A percentile compares a stretch with the other conserved stretches of the same genome.
Evolutionary conservation across 2,113 vertebrate genomes (phyloP).

Genomic region (Syrmaticus mikado): DNA sequence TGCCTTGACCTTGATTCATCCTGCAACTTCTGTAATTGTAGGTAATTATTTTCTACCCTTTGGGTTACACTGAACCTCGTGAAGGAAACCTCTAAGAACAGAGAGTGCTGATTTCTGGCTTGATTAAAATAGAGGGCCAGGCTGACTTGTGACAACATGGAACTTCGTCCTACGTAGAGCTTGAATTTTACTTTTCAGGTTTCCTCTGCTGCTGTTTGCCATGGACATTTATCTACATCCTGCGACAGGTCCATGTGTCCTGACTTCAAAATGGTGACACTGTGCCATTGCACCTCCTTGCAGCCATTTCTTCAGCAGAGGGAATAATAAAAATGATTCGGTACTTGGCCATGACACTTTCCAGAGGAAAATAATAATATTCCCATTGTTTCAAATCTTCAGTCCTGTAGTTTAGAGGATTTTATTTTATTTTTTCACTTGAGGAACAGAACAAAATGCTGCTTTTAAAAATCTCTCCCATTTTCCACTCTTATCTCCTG

Average conservation of each 20-base stretch:
- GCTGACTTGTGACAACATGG: not conserved
- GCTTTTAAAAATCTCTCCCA: not conserved
- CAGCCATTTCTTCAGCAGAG: not conserved
- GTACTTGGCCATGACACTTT: not conserved
- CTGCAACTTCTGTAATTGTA: constrained; percentile 40
- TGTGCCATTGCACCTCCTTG: not conserved
- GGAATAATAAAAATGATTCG: not conserved
- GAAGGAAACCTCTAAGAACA: not conserved
- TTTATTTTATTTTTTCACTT: not conserved
- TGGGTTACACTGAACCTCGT: not conserved
- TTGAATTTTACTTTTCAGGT: not conserved
- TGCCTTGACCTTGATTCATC: constrained; percentile 46
- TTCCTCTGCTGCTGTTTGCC: not conserved
- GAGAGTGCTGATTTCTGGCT: not conserved
- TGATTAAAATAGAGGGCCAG: constrained; percentile 33
- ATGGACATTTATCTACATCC: not conserved
- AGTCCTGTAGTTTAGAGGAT: not conserved
- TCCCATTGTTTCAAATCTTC: not conserved
- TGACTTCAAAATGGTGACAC: not conserved
- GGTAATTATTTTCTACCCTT: constrained; percentile 52
- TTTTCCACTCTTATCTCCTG: not conserved
- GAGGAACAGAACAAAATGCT: not conserved
- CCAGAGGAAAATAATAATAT: not conserved
- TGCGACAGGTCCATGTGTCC: not conserved
- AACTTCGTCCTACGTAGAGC: not conserved